phyloP scores from a whole-genome alignment of 2,113 vertebrate genomes.

The Pachyramphus minor region DNA sequence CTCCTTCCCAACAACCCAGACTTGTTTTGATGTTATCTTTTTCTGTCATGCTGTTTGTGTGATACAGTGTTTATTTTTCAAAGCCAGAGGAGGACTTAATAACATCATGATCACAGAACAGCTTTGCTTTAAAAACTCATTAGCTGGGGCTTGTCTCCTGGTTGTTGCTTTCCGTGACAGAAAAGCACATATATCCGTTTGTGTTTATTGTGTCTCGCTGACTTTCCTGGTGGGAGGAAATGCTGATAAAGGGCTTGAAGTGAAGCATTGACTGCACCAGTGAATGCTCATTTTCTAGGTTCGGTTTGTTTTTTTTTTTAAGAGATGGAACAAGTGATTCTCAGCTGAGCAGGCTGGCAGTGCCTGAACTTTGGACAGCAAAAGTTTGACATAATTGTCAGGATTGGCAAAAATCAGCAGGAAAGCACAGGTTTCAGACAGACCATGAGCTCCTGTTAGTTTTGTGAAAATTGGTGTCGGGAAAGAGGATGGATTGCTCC shows the following conservation, averaged over 20 bases:
- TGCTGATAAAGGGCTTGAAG: not conserved
- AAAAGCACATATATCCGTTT: not conserved
- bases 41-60: not conserved
- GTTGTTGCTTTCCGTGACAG: not conserved
- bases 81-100: not conserved
- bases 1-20: not conserved
- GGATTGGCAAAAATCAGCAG: not conserved
- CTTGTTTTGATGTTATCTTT: not conserved
- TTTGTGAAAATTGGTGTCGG: not conserved
- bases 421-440: not conserved
- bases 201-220: not conserved
- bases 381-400: not conserved
- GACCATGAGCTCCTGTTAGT: not conserved
- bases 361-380: not conserved
- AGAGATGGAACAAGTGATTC: not conserved
- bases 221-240: not conserved
- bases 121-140: constrained; percentile 38
- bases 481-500: not conserved
- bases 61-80: constrained; percentile 8
- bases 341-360: not conserved
- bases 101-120: constrained; percentile 15
- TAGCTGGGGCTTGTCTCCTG: constrained; percentile 5
- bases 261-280: not conserved
- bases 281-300: not conserved
- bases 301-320: not conserved